Percentiles rank a stretch among this genome's conserved stretches.
phyloP scores from a whole-genome alignment of 2,888 invertebrate genomes.

The Himalopsyche kuldschensis region DNA sequence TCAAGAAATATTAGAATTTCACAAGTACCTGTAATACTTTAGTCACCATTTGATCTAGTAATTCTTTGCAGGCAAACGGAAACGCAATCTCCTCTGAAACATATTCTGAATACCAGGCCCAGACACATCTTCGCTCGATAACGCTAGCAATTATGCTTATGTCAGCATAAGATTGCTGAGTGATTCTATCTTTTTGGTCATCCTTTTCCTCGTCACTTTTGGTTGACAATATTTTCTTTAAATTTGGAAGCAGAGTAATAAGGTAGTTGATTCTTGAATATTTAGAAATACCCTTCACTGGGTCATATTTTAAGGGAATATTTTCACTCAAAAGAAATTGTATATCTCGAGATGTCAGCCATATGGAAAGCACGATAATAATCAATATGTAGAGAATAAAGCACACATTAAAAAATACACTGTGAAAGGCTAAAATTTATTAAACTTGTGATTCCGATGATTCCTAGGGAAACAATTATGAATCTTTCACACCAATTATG shows the following conservation, averaged over 20 bases:
- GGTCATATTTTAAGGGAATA: slow-evolving; percentile 56
- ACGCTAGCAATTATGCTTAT: slow-evolving; percentile 57
- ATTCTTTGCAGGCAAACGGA: slow-evolving; percentile 57
- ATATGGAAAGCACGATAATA: slow-evolving; percentile 53
- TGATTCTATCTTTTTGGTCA: not conserved
- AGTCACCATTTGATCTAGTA: slow-evolving; percentile 57
- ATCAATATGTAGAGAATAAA: slow-evolving; percentile 51
- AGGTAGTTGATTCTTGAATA: slow-evolving; percentile 8
- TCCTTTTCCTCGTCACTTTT: slow-evolving; percentile 40
- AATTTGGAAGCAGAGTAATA: not conserved
- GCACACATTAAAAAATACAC: slow-evolving; percentile 44
- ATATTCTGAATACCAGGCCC: slow-evolving; percentile 56
- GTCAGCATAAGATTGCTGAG: slow-evolving; percentile 52
- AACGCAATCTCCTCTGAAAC: slow-evolving; percentile 58
- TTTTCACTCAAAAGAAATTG: slow-evolving; percentile 59
- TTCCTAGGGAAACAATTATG: slow-evolving; percentile 28
- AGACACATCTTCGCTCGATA: slow-evolving; percentile 53
- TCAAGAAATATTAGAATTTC: not conserved
- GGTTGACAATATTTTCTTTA: slow-evolving; percentile 10
- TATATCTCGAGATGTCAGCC: slow-evolving; percentile 57
- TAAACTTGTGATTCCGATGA: slow-evolving; percentile 13
- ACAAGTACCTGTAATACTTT: slow-evolving; percentile 52
- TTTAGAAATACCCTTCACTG: slow-evolving; percentile 39
- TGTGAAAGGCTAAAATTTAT: slow-evolving; percentile 18
- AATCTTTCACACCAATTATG: slow-evolving; percentile 36